phyloP scores from a whole-genome alignment of 2,113 vertebrate genomes.

The Varanus salvator region DNA sequence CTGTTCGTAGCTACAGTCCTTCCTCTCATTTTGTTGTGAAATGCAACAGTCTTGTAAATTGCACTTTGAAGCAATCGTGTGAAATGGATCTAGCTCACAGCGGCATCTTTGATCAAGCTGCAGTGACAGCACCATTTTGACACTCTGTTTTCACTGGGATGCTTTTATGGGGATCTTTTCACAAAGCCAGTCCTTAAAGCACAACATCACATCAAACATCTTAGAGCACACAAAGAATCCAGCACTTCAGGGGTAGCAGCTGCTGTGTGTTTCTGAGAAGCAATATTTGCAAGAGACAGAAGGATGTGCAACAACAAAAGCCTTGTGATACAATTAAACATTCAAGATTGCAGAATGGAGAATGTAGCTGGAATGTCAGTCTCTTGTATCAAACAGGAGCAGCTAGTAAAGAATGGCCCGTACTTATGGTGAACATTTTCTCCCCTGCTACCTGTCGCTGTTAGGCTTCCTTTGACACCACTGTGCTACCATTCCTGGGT shows the following conservation, averaged over 20 bases:
- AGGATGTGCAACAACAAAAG: neutral
- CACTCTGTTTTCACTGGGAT: neutral
- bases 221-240: neutral
- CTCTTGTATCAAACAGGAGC: neutral
- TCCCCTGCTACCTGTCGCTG: neutral
- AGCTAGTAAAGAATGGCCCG: neutral
- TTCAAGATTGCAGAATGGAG: neutral
- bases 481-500: neutral
- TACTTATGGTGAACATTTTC: neutral
- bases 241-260: neutral
- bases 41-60: neutral
- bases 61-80: neutral
- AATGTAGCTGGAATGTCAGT: no score
- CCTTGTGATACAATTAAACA: neutral
- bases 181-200: neutral
- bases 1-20: no score
- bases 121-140: neutral
- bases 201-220: neutral
- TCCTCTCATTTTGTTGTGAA: neutral
- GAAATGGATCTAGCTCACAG: slow-evolving; percentile 5
- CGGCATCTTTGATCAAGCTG: neutral
- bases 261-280: neutral
- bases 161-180: neutral
- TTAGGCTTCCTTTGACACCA: neutral
- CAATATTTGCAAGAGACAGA: neutral